phyloP scores from a whole-genome alignment of 2,113 vertebrate species.

The Apodemus sylvaticus region DNA sequence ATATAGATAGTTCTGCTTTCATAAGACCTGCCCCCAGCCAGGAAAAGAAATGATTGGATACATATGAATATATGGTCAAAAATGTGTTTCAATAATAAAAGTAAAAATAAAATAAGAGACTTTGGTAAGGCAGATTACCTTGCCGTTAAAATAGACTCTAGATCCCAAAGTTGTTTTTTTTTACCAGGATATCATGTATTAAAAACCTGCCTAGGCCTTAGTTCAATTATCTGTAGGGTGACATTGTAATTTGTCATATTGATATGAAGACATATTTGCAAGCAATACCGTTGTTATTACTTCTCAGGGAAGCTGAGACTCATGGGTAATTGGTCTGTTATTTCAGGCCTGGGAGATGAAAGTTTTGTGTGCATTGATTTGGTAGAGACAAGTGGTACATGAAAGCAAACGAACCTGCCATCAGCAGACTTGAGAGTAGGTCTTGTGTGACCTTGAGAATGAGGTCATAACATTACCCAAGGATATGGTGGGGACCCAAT shows the following conservation, averaged over 20 bases:
- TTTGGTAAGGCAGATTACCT: neutral
- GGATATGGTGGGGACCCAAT: neutral
- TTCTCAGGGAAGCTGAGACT: neutral
- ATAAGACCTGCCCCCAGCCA: neutral
- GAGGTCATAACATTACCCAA: neutral
- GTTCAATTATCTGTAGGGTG: neutral
- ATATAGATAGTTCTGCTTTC: neutral
- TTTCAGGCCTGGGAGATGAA: neutral
- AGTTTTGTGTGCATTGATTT: neutral
- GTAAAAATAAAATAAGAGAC: neutral
- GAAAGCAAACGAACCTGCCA: neutral
- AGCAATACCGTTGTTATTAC: neutral
- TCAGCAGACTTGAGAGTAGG: neutral
- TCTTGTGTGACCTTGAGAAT: neutral
- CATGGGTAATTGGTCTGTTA: neutral
- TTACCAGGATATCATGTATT: neutral
- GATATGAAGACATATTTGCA: neutral
- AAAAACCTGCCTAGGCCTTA: neutral
- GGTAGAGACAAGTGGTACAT: neutral
- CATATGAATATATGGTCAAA: slow-evolving; percentile 20
- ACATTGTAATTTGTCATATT: neutral
- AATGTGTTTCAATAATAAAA: neutral
- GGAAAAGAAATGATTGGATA: neutral
- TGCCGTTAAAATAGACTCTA: neutral
- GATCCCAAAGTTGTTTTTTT: neutral